Base-by-base conservation (phyloP, 2,113 vertebrate genomes). In the Protomyctophum bolini region DNA sequence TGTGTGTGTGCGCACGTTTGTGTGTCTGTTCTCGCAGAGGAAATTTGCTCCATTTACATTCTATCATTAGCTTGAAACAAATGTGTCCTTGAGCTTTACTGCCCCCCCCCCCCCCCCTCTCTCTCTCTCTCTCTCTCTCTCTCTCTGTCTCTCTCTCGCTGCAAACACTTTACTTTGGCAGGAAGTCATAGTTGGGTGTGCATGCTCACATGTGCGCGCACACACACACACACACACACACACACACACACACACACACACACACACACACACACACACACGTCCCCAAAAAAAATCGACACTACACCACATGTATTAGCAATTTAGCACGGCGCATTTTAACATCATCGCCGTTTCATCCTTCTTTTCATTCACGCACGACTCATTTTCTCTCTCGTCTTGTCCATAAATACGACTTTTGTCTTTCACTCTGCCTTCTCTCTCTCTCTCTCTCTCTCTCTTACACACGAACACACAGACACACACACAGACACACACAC, bases 11-110 rank as follows among this genome's bases (percentile, higher is more conserved):
- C 82, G 82, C 74, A 80, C 29, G 7, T 76, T 61, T 84, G 86
- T 63, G 87, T 87, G 83, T 92, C 82, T 91, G 88, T 87, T 93
- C 86, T 93, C 87, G 91, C 87, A 84, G 88, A 88, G 92, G 94
- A 95, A 94, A 93, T 87, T 91, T 93, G 81, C 91, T 87, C 94
- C 92, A 96, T 97, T 98, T 97, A 95, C 95, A 96, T 96, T 90
- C 93, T 92, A 93, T 96, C 95, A 95, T 97, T 97, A 97, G 95
- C 95, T 94, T 95, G 94, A 95, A 95, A 92, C 83, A 93, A 95
- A 96, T 94, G 92, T 94, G 95, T 93, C 96, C 96, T 95, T 95
- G 93, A 96, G 91, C 94, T 87, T 87, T 86, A 85, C 88, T 84
- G 87, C 86, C 90, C 82, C 89, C 90, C 82, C 86, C 87, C 77